Percentiles rank a stretch among this genome's conserved stretches.
phyloP scores from a whole-genome alignment of 1,140 invertebrate species.

The Bombus terrestris region DNA sequence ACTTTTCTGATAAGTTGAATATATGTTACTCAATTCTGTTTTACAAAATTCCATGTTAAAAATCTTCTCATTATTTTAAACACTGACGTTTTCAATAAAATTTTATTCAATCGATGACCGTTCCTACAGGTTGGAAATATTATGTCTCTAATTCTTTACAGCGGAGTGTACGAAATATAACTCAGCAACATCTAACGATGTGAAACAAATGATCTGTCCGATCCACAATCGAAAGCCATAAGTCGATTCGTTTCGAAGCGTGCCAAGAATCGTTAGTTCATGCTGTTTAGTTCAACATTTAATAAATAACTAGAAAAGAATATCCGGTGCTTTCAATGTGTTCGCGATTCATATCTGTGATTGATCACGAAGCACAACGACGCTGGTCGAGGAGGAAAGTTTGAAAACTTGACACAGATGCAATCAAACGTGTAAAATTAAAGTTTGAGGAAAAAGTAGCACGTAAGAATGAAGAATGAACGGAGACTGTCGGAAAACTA shows the following conservation, averaged over 20 bases:
- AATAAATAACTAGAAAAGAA: slow-evolving; percentile 60
- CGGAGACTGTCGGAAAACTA: no score
- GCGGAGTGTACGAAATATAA: not conserved
- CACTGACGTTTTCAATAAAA: not conserved
- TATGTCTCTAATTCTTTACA: not conserved
- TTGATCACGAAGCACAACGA: slow-evolving; percentile 29
- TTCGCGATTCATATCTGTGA: slow-evolving; percentile 50
- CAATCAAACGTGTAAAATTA: slow-evolving; percentile 14
- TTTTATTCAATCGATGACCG: not conserved
- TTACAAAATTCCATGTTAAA: not conserved
- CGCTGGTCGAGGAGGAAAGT: slow-evolving; percentile 21
- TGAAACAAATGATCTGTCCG: slow-evolving; percentile 27
- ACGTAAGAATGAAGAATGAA: not conserved
- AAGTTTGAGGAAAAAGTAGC: not conserved
- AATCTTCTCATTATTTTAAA: not conserved
- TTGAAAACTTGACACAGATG: slow-evolving; percentile 10
- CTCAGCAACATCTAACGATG: not conserved
- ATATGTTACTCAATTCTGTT: not conserved
- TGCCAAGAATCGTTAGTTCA: slow-evolving; percentile 26
- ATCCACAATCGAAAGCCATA: slow-evolving; percentile 38
- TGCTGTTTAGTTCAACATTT: slow-evolving; percentile 52
- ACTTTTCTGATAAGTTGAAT: not conserved
- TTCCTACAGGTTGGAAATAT: not conserved
- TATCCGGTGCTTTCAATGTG: slow-evolving; percentile 33
- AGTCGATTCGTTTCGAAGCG: slow-evolving; percentile 35